Conservation (phyloP, 53 echinoderm and acorn worm genomes). For the Echinarachnius parma region DNA sequence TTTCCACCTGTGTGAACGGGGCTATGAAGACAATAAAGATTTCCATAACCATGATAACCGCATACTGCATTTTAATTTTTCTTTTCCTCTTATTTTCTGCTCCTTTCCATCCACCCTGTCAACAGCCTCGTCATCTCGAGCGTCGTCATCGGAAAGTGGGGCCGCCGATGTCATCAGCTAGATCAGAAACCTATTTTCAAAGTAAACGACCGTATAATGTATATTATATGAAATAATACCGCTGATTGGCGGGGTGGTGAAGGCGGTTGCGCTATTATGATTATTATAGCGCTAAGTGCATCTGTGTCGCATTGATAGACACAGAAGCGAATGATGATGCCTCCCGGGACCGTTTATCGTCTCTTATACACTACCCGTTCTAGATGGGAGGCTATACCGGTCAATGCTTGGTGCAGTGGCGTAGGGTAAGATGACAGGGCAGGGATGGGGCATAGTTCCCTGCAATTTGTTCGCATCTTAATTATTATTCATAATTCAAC, state of each 20-base stretch:
- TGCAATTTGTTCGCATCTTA: no score
- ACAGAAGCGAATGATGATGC: constrained; percentile 29
- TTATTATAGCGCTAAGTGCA: constrained; percentile 34
- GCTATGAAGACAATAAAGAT: no score
- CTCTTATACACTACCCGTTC: no score
- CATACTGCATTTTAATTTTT: no score
- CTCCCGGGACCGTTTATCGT: constrained; percentile 40
- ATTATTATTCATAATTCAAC: no score
- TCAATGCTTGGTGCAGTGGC: constrained; percentile 17
- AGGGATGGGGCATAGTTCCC: constrained; percentile 33
- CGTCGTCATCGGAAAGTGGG: no score
- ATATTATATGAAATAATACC: no score
- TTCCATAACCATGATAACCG: no score
- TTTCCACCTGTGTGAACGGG: no score
- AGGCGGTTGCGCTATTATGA: no score
- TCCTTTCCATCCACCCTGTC: constrained; percentile 2
- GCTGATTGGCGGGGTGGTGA: no score
- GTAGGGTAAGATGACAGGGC: constrained; percentile 18
- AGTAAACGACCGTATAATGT: constrained; percentile 50
- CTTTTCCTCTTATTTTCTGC: not conserved
- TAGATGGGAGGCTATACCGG: constrained; percentile 26
- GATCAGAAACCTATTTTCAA: constrained; percentile 52
- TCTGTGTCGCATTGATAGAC: constrained; percentile 28
- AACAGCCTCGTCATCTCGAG: not conserved
- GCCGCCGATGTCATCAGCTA: constrained; percentile 35